phyloP scores from a whole-genome alignment of 1,140 invertebrate genomes.

The Dysdera silvatica region DNA sequence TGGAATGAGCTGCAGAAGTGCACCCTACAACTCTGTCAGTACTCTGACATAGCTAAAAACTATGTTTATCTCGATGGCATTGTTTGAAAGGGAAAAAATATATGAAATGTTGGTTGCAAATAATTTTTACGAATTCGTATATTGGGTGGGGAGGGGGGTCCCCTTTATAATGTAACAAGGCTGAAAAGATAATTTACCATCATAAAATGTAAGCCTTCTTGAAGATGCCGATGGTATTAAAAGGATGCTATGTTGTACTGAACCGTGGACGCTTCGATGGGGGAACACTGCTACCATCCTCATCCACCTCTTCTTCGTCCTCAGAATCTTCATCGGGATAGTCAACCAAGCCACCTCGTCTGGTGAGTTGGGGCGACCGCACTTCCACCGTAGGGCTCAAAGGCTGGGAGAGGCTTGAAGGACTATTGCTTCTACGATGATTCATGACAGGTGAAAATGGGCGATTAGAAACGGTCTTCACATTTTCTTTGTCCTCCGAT shows the following conservation, averaged over 20 bases:
- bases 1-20: too few species aligned
- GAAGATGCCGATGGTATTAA: too few species aligned
- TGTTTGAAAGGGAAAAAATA: too few species aligned
- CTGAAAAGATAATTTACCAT: too few species aligned
- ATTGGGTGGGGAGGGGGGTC: too few species aligned
- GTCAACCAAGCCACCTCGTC: constrained; percentile 76
- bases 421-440: constrained; percentile 28
- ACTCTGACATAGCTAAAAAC: too few species aligned
- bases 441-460: constrained; percentile 29
- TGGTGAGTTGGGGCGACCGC: constrained; percentile 29
- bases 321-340: constrained; percentile 93
- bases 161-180: too few species aligned
- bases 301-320: constrained; percentile 65
- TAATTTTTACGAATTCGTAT: too few species aligned
- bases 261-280: constrained; percentile 54
- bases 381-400: constrained; percentile 33
- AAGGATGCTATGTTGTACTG: constrained; percentile 31
- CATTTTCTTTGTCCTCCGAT: constrained; percentile 31
- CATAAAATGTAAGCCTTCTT: too few species aligned
- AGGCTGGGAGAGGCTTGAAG: constrained; percentile 27
- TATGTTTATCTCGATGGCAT: too few species aligned
- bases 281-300: constrained; percentile 48
- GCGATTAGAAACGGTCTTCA: constrained; percentile 23
- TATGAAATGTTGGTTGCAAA: too few species aligned
- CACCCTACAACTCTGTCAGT: too few species aligned